phyloP scores from a whole-genome alignment of 2,888 invertebrate species.

The Melinopterus prodromus region DNA sequence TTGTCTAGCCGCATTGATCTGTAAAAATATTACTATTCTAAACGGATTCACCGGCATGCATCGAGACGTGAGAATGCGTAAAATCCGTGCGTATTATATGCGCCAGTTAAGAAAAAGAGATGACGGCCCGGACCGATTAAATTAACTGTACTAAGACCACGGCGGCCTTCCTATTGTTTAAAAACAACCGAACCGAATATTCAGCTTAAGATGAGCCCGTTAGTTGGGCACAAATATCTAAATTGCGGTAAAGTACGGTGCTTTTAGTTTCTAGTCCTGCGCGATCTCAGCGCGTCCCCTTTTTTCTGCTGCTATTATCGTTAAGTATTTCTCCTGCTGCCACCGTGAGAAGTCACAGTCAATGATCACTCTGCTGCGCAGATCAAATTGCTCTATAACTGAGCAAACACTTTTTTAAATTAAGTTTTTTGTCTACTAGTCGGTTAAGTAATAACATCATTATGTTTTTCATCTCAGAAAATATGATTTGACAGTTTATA shows the following conservation, averaged over 20 bases:
- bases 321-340: background rate
- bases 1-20: background rate
- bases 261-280: background rate
- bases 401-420: background rate
- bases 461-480: background rate
- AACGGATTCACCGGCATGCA: background rate
- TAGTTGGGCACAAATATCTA: background rate
- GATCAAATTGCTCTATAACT: background rate
- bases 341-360: background rate
- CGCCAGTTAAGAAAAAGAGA: background rate
- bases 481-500: background rate
- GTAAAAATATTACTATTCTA: background rate
- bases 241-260: constrained; percentile 4
- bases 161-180: background rate
- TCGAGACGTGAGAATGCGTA: background rate
- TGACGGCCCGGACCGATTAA: background rate
- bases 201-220: background rate
- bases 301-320: background rate
- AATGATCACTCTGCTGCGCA: background rate
- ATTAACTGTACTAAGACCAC: background rate
- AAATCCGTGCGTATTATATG: background rate
- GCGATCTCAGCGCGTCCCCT: background rate
- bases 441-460: background rate
- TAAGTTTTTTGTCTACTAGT: background rate
- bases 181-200: constrained; percentile 4